These are phyloP conservation scores for Incurvaria masculella DNA, from an alignment of 2,888 invertebrate genomes.

Conservation along the genomic window DNA sequence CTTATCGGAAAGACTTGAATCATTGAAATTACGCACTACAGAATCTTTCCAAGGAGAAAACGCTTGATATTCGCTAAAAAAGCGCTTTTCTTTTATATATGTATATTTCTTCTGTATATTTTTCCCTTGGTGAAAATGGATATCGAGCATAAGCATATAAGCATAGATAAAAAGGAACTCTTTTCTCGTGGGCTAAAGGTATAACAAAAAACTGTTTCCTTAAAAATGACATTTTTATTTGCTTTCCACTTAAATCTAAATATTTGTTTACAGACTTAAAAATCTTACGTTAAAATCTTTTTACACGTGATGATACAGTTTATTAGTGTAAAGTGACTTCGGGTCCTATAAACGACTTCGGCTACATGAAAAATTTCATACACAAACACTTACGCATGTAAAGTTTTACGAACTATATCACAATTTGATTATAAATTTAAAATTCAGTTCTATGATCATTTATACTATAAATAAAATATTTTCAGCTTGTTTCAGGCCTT, in stretches of 20 bases:
- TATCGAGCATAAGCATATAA: too few relatives aligned
- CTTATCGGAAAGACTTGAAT: too few relatives aligned
- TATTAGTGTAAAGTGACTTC: not conserved
- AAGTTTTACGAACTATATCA: conserved; percentile 56
- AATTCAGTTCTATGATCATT: conserved; percentile 4
- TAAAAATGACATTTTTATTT: conserved; percentile 47
- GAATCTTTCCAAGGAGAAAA: too few relatives aligned
- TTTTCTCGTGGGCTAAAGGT: too few relatives aligned
- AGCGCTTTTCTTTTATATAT: too few relatives aligned
- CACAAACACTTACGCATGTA: conserved; percentile 32
- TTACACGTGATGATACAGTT: conserved; percentile 34
- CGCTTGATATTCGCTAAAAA: too few relatives aligned
- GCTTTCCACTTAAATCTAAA: conserved; percentile 42
- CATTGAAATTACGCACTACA: too few relatives aligned
- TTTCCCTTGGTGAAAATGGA: too few relatives aligned
- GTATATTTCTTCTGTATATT: too few relatives aligned
- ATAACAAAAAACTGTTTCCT: conserved; percentile 23
- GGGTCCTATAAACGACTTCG: not conserved
- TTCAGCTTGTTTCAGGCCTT: too few relatives aligned
- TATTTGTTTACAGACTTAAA: conserved; percentile 46
- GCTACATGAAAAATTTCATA: not conserved
- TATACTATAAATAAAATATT: too few relatives aligned
- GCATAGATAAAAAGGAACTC: too few relatives aligned
- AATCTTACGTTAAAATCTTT: conserved; percentile 51
- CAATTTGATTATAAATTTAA: conserved; percentile 43